phyloP scores from a whole-genome alignment of 1,140 invertebrate genomes.

The Tetramorium simillimum region DNA sequence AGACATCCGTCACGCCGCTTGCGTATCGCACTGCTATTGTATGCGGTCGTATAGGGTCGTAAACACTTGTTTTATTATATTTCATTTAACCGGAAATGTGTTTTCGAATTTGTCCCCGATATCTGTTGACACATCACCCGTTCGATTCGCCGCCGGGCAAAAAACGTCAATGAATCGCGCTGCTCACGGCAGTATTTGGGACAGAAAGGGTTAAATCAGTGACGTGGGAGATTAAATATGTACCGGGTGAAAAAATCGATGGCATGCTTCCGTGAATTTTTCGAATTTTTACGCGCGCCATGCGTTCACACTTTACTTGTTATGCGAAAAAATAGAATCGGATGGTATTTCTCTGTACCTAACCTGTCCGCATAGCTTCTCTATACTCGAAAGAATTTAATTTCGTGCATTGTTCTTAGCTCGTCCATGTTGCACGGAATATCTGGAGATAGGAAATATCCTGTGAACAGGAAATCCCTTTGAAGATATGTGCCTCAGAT shows the following conservation, averaged over 20 bases:
- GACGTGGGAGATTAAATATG: constrained; percentile 27
- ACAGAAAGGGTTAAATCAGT: constrained; percentile 16
- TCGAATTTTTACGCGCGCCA: constrained; percentile 11
- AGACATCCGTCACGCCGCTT: constrained; percentile 37
- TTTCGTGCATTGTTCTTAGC: constrained; percentile 64
- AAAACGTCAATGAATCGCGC: not conserved
- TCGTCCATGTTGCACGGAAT: constrained; percentile 30
- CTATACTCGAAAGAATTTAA: constrained; percentile 75
- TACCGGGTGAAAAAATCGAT: not conserved
- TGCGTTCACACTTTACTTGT: constrained; percentile 35
- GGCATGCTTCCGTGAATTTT: not conserved
- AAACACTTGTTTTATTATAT: constrained; percentile 54
- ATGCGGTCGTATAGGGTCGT: not conserved
- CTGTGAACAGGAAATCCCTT: constrained; percentile 29
- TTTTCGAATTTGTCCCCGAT: constrained; percentile 42
- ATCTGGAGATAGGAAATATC: constrained; percentile 37
- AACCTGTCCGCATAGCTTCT: constrained; percentile 14
- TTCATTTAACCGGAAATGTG: constrained; percentile 54
- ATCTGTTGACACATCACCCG: constrained; percentile 8
- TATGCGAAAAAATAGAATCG: constrained; percentile 25
- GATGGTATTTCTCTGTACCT: constrained; percentile 2
- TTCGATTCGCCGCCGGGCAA: not conserved
- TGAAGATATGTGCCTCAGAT: constrained; percentile 33
- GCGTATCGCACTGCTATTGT: constrained; percentile 15
- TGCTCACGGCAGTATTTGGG: not conserved